phyloP scores from a whole-genome alignment of 1,140 invertebrate species.

The Drosophila repletoides region DNA sequence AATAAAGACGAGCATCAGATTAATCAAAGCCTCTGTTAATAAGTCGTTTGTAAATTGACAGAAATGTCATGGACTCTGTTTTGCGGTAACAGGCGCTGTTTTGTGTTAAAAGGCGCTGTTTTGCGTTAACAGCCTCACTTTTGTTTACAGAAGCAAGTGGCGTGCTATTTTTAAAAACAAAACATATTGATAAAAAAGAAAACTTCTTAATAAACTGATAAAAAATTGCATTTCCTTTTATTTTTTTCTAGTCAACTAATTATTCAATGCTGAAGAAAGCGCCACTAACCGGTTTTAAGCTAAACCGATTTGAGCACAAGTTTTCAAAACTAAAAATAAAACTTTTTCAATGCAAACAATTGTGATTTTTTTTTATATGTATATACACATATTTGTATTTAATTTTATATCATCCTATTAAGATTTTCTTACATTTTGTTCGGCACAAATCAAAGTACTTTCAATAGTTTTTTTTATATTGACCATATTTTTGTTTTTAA shows the following conservation, averaged over 20 bases:
- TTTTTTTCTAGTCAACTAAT: too few relatives aligned
- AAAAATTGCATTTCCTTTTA: too few relatives aligned
- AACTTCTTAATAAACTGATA: too few relatives aligned
- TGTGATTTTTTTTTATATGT: constrained; percentile 6
- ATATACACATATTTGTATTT: constrained; percentile 26
- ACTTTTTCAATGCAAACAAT: background rate
- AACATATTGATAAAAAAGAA: background rate
- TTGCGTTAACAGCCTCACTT: background rate
- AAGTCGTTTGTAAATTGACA: background rate
- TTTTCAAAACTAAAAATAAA: background rate
- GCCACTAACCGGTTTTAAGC: background rate
- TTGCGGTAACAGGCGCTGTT: too few relatives aligned
- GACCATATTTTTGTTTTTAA: constrained; percentile 41
- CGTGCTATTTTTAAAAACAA: background rate
- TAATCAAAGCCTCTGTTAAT: background rate
- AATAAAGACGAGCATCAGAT: background rate
- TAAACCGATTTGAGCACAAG: too few relatives aligned
- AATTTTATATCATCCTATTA: constrained; percentile 17
- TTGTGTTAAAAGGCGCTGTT: too few relatives aligned
- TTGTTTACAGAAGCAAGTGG: background rate
- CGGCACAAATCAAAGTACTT: constrained; percentile 23
- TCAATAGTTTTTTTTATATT: constrained; percentile 38
- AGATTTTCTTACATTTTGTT: constrained; percentile 9
- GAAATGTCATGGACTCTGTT: too few relatives aligned
- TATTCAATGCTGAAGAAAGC: too few relatives aligned